Percentiles rank a stretch among this genome's conserved stretches.
Conservation (phyloP, 2,113 vertebrate species). For the Hippocampus abdominalis region DNA sequence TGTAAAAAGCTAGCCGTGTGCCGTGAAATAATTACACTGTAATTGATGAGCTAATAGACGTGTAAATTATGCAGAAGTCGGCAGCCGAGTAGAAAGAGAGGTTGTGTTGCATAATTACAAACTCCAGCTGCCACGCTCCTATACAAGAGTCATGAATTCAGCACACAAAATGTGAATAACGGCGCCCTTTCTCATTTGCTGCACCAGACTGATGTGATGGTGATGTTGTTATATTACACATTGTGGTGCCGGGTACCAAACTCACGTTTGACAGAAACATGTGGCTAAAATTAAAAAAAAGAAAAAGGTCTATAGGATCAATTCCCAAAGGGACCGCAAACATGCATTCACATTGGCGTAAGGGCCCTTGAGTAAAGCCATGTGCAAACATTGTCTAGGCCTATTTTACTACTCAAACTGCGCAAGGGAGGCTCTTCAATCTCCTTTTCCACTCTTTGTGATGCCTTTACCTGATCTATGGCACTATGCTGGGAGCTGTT, state of each 20-base stretch:
- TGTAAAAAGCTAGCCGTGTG: slow-evolving; percentile 53
- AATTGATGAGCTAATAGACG: slow-evolving; percentile 68
- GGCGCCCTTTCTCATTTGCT: slow-evolving; percentile 15
- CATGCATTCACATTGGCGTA: slow-evolving; percentile 38
- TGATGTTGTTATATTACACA: slow-evolving; percentile 4
- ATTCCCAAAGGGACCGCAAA: slow-evolving; percentile 44
- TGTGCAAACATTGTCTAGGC: slow-evolving; percentile 49
- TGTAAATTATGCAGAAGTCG: slow-evolving; percentile 66
- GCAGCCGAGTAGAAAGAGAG: slow-evolving; percentile 46
- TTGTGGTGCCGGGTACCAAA: background rate
- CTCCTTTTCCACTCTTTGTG: slow-evolving; percentile 2
- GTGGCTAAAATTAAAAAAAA: slow-evolving; percentile 24
- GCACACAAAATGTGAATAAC: slow-evolving; percentile 53
- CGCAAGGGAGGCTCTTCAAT: slow-evolving; percentile 18
- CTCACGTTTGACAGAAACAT: slow-evolving; percentile 24
- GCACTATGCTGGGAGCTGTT: slow-evolving; percentile 7
- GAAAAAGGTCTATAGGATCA: slow-evolving; percentile 38
- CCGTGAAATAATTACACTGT: slow-evolving; percentile 62
- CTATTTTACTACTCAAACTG: slow-evolving; percentile 31
- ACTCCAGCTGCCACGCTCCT: slow-evolving; percentile 61
- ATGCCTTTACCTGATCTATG: slow-evolving; percentile 14
- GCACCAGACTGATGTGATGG: slow-evolving; percentile 3
- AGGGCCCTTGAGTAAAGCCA: slow-evolving; percentile 34
- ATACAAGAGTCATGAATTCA: slow-evolving; percentile 62
- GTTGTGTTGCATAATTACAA: slow-evolving; percentile 63